Evolutionary conservation across 2,113 vertebrate genomes (phyloP).

Genomic region (Ifrita kowaldi): DNA sequence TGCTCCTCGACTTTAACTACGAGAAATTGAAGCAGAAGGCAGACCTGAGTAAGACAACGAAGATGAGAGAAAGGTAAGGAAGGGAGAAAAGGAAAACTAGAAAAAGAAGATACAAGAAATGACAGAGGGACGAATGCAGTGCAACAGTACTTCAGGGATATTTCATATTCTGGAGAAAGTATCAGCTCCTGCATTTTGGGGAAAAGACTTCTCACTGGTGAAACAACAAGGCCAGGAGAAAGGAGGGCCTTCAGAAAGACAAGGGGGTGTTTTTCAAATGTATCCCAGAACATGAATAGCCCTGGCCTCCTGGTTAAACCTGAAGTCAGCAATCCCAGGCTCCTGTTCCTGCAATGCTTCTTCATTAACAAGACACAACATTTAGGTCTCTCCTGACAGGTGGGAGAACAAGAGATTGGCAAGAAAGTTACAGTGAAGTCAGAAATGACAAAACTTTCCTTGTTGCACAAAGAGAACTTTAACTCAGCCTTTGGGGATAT

Average conservation of each 20-base stretch:
- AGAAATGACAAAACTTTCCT: not conserved
- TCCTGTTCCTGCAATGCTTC: not conserved
- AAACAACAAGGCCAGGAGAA: not conserved
- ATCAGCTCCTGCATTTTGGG: not conserved
- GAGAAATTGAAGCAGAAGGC: not conserved
- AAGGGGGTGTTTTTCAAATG: not conserved
- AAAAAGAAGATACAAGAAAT: not conserved
- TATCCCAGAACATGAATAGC: not conserved
- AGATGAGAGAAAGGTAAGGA: not conserved
- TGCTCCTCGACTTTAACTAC: not conserved
- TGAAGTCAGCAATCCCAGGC: not conserved
- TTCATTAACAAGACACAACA: not conserved
- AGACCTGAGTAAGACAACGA: not conserved
- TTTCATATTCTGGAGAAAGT: not conserved
- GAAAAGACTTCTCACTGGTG: not conserved
- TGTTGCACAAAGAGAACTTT: not conserved
- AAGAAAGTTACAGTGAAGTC: not conserved
- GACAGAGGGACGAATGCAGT: not conserved
- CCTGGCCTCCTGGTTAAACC: not conserved
- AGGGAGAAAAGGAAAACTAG: not conserved
- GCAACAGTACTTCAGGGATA: not conserved
- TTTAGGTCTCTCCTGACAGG: not conserved
- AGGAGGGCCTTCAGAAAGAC: not conserved
- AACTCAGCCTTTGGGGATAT: not conserved
- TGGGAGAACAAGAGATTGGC: not conserved